These are phyloP conservation scores for Brotula barbata DNA, from an alignment of 2,797 vertebrate genomes.

Conservation along the genomic window DNA sequence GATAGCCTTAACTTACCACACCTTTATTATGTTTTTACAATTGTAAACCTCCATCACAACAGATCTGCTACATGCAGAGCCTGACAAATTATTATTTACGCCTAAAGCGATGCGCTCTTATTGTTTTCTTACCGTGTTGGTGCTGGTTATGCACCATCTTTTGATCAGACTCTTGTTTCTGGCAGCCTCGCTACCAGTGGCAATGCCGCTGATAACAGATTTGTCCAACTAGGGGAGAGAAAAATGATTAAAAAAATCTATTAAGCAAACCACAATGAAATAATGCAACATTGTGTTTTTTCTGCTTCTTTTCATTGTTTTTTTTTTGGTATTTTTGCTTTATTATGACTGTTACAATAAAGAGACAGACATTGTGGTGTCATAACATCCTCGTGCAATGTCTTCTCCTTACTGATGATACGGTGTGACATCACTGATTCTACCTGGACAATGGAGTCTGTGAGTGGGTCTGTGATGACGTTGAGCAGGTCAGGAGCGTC, in stretches of 20 bases:
- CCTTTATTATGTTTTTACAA: slow-evolving; percentile 34
- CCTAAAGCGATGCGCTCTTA: slow-evolving; percentile 21
- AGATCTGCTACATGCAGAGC: background rate
- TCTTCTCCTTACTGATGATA: too few relatives aligned
- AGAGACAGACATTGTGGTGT: too few relatives aligned
- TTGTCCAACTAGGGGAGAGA: slow-evolving; percentile 85
- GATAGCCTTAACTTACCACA: slow-evolving; percentile 7
- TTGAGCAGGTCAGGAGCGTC: slow-evolving; percentile 91
- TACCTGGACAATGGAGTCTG: slow-evolving; percentile 92
- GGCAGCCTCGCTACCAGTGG: slow-evolving; percentile 77
- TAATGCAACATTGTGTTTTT: too few relatives aligned
- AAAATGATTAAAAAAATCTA: background rate
- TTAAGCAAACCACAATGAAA: too few relatives aligned
- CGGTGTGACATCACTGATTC: slow-evolving; percentile 2
- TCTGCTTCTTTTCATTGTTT: too few relatives aligned
- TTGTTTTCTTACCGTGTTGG: slow-evolving; percentile 76
- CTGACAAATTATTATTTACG: slow-evolving; percentile 25
- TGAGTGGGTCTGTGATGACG: slow-evolving; percentile 95
- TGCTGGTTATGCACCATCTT: slow-evolving; percentile 84
- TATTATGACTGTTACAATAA: too few relatives aligned
- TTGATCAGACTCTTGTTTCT: slow-evolving; percentile 91
- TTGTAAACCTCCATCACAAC: slow-evolving; percentile 2
- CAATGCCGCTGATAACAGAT: slow-evolving; percentile 86
- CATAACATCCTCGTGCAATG: too few relatives aligned
- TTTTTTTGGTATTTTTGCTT: too few relatives aligned